These are phyloP conservation scores for Acanthacorydalis orientalis DNA, from an alignment of 2,888 invertebrate species.

Conservation along the genomic window DNA sequence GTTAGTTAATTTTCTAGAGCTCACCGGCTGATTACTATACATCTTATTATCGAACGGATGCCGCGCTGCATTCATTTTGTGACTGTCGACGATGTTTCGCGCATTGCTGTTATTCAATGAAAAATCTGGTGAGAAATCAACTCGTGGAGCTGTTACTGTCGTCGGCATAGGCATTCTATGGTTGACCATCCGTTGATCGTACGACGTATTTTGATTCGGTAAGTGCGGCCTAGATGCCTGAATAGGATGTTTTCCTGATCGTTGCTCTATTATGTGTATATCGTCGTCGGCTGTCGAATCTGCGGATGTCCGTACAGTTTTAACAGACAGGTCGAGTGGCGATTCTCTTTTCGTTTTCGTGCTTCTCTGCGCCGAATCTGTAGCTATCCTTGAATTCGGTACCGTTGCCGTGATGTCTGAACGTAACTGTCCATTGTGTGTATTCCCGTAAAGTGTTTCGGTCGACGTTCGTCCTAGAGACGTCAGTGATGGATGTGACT, in stretches of 20 bases:
- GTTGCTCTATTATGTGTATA: conserved; percentile 10
- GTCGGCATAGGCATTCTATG: conserved; percentile 14
- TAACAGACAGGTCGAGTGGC: conserved; percentile 74
- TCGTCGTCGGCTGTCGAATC: conserved; percentile 69
- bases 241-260: conserved; percentile 10
- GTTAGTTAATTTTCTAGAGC: conserved; percentile 26
- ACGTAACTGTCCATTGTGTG: conserved; percentile 8
- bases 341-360: conserved; percentile 46
- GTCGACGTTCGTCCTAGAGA: conserved; percentile 14
- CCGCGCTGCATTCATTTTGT: background rate
- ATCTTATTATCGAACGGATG: conserved; percentile 10
- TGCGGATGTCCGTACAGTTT: conserved; percentile 74
- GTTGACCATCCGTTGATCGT: conserved; percentile 1
- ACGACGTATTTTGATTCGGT: conserved; percentile 7
- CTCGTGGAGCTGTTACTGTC: conserved; percentile 40
- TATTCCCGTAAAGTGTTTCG: conserved; percentile 6
- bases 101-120: conserved; percentile 17
- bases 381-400: background rate
- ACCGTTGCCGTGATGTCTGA: conserved; percentile 8
- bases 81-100: background rate
- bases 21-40: conserved; percentile 25
- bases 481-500: conserved; percentile 19
- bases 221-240: background rate
- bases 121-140: conserved; percentile 66
- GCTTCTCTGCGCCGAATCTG: background rate